Evolutionary conservation across 2,888 invertebrate genomes (phyloP).

Genomic region (Sceliomorpha sp.): DNA sequence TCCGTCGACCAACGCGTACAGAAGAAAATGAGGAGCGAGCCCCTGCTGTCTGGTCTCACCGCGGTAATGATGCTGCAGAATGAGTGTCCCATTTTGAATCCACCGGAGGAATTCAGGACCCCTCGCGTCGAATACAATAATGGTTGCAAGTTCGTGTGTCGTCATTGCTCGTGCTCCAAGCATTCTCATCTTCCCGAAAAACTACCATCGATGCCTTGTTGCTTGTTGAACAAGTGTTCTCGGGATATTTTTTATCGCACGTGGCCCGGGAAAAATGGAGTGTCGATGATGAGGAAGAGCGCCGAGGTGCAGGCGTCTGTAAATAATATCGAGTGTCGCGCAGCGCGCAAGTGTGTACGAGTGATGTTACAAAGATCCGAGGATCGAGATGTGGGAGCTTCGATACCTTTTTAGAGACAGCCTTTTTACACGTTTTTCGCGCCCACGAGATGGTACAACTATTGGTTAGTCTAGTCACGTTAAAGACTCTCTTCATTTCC

Average conservation of each 20-base stretch:
- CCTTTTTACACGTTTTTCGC: conserved; percentile 13
- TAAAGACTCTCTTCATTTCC: neutral
- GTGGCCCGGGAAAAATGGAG: conserved; percentile 65
- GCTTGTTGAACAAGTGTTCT: conserved; percentile 62
- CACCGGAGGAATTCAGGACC: conserved; percentile 64
- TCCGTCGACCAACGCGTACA: conserved; percentile 13
- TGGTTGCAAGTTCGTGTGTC: conserved; percentile 55
- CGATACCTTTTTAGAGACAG: conserved; percentile 67
- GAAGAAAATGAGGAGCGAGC: conserved; percentile 23
- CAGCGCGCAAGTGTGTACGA: conserved; percentile 20
- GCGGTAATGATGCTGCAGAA: conserved; percentile 32
- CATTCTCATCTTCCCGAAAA: conserved; percentile 64
- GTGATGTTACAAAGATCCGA: conserved; percentile 35
- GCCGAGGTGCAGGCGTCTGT: conserved; percentile 53
- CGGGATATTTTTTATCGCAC: conserved; percentile 67
- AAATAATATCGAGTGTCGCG: conserved; percentile 21
- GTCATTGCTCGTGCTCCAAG: conserved; percentile 63
- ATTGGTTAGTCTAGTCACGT: conserved; percentile 12
- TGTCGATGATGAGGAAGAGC: conserved; percentile 50
- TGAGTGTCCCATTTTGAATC: conserved; percentile 62
- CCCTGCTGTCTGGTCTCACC: conserved; percentile 28
- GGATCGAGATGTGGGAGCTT: conserved; percentile 64
- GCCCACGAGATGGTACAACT: conserved; percentile 13
- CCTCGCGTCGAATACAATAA: conserved; percentile 54
- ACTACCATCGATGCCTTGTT: conserved; percentile 64